Evolutionary conservation across 1,140 invertebrate species (phyloP).

Genomic region (Drusus annulatus): DNA sequence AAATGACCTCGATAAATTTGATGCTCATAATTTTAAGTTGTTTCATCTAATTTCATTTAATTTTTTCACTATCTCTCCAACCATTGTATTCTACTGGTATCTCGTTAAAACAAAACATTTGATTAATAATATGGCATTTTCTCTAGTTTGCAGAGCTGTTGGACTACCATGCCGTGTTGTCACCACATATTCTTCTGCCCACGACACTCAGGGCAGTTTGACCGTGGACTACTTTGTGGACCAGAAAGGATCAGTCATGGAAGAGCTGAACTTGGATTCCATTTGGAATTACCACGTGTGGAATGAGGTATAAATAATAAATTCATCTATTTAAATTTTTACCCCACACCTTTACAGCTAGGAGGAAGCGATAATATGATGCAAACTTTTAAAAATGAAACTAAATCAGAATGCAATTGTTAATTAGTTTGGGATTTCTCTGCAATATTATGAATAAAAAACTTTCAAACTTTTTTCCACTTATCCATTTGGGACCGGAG

Average conservation of each 20-base stretch:
- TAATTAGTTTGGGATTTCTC: too few species aligned
- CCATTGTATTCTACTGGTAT: neutral
- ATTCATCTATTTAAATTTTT: too few species aligned
- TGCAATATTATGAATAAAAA: too few species aligned
- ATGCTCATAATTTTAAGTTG: too few species aligned
- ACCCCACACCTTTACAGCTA: too few species aligned
- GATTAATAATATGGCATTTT: neutral
- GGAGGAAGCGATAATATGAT: too few species aligned
- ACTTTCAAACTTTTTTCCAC: too few species aligned
- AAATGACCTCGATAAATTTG: too few species aligned
- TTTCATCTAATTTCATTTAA: neutral
- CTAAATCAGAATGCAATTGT: too few species aligned
- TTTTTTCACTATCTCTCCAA: neutral
- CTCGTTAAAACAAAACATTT: neutral
- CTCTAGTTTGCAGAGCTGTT: constrained; percentile 84
- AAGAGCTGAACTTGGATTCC: constrained; percentile 87
- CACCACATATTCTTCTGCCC: constrained; percentile 91
- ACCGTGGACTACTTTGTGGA: constrained; percentile 93
- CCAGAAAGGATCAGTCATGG: constrained; percentile 83
- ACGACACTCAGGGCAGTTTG: constrained; percentile 92
- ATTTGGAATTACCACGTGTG: constrained; percentile 98
- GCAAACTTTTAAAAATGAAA: too few species aligned
- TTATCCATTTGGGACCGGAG: too few species aligned
- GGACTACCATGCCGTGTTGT: constrained; percentile 90
- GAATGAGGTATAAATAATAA: constrained; percentile 88